These are phyloP conservation scores for Idaea aversata DNA, from an alignment of 2,888 invertebrate species.

Conservation along the genomic window DNA sequence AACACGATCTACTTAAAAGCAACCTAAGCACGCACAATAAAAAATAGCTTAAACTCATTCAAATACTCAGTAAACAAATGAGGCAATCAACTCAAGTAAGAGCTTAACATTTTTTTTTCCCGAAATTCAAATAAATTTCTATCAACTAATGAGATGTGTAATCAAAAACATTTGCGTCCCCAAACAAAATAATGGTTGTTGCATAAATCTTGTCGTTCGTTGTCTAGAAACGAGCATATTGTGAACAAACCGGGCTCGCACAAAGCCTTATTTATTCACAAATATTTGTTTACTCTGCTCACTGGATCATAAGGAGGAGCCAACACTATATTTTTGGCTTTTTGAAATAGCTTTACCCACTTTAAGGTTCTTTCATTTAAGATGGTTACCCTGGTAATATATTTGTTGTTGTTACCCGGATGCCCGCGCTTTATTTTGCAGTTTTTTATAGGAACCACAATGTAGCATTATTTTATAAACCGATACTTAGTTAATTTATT, in stretches of 20 bases:
- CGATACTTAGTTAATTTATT: no score
- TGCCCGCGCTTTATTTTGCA: background rate
- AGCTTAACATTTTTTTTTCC: background rate
- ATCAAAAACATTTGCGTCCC: conserved; percentile 28
- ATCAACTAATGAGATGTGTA: conserved; percentile 3
- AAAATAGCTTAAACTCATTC: no score
- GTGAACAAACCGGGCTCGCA: conserved; percentile 26
- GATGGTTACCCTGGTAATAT: no score
- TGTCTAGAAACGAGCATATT: conserved; percentile 18
- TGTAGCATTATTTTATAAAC: no score
- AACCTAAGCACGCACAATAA: no score
- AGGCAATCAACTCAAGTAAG: background rate
- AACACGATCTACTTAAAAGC: no score
- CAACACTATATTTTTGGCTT: conserved; percentile 26
- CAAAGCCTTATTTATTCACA: conserved; percentile 58
- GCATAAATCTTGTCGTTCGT: conserved; percentile 44
- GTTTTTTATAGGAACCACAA: background rate
- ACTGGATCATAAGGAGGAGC: conserved; percentile 38
- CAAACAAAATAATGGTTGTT: conserved; percentile 48
- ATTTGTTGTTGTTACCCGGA: no score
- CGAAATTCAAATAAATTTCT: conserved; percentile 4
- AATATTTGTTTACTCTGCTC: conserved; percentile 53
- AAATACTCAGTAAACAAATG: background rate
- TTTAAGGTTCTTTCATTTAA: conserved; percentile 17
- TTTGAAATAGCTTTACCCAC: conserved; percentile 14